Conservation (phyloP, 2,797 vertebrate species). For the Acipenser transmontanus region DNA sequence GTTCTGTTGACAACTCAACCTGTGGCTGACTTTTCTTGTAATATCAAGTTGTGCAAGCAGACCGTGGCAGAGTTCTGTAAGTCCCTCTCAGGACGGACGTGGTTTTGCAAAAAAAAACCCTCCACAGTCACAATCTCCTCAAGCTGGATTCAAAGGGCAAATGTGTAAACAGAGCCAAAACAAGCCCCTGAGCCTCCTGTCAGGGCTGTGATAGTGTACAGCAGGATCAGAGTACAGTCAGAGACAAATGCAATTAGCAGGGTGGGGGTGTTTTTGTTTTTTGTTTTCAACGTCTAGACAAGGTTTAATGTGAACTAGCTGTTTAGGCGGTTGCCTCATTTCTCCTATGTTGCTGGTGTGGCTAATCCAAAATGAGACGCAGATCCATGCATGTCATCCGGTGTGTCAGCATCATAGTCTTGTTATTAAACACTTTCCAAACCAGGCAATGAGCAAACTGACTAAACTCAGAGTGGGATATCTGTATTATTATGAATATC, state of each 20-base stretch:
- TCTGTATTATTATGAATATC: no score
- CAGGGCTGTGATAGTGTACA: slow-evolving; percentile 2
- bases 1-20: no score
- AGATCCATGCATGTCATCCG: no score
- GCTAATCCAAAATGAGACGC: no score
- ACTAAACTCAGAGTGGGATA: no score
- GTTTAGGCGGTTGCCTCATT: slow-evolving; percentile 1
- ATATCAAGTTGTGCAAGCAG: no score
- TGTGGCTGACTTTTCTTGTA: no score
- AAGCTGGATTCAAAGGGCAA: slow-evolving; percentile 13
- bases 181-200: slow-evolving; percentile 43
- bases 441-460: no score
- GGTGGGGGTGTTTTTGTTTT: slow-evolving; percentile 7
- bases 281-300: slow-evolving; percentile 19
- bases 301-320: slow-evolving; percentile 8
- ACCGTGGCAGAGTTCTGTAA: no score
- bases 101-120: slow-evolving; percentile 18
- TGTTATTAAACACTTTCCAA: no score
- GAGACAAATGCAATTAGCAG: slow-evolving; percentile 12
- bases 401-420: no score
- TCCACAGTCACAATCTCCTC: slow-evolving; percentile 10
- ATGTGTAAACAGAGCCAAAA: slow-evolving; percentile 31
- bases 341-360: no score
- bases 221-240: not conserved
- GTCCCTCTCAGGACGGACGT: slow-evolving; percentile 1